Conservation (phyloP, 2,888 invertebrate species). For the Biston stratarius region DNA sequence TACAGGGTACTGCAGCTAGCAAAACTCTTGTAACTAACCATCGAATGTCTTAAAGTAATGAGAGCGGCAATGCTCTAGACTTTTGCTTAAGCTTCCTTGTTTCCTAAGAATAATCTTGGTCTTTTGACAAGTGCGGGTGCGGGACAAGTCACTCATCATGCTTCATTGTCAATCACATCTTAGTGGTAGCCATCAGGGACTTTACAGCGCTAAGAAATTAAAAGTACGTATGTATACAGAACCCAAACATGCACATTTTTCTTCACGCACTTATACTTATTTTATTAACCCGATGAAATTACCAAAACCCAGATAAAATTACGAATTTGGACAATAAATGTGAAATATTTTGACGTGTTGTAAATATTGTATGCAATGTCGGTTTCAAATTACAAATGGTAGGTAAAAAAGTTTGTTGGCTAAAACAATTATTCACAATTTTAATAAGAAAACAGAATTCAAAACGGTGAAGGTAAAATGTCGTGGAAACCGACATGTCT, state of each 20-base stretch:
- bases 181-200: no score
- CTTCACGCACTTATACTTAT: not conserved
- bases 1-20: no score
- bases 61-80: no score
- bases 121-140: no score
- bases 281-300: slow-evolving; percentile 28
- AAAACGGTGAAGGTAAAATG: not conserved
- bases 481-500: no score
- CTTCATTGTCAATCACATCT: no score
- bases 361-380: slow-evolving; percentile 16
- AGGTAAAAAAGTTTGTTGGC: slow-evolving; percentile 13
- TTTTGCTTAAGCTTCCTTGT: no score
- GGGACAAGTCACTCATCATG: no score
- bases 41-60: no score
- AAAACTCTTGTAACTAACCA: no score
- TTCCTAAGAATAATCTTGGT: no score
- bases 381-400: slow-evolving; percentile 24
- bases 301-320: slow-evolving; percentile 32
- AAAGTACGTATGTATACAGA: not conserved
- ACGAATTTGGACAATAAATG: slow-evolving; percentile 28
- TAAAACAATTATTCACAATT: slow-evolving; percentile 10
- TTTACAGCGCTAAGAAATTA: no score
- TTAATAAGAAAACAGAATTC: not conserved
- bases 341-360: slow-evolving; percentile 31
- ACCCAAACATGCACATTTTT: not conserved